Conservation (phyloP, 1,140 invertebrate species). For the Drosophila seguyi region DNA sequence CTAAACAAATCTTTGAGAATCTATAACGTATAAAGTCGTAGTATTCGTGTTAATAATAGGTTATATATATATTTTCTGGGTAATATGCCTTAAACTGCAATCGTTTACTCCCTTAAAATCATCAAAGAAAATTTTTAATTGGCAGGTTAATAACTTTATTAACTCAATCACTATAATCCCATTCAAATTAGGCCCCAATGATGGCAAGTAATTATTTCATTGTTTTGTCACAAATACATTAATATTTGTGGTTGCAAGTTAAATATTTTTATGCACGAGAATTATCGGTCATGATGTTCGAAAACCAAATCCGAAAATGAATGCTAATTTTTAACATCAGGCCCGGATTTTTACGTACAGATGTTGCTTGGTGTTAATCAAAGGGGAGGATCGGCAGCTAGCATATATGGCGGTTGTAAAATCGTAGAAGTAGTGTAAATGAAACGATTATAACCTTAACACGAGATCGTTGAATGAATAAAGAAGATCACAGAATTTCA, state of each 20-base stretch:
- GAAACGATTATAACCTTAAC: slow-evolving; percentile 4
- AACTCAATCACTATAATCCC: background rate
- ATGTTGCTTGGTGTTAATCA: slow-evolving; percentile 26
- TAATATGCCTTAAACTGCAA: background rate
- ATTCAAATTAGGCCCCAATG: background rate
- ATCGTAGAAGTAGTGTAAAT: slow-evolving; percentile 12
- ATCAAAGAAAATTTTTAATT: background rate
- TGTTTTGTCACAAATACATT: slow-evolving; percentile 9
- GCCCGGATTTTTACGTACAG: slow-evolving; percentile 25
- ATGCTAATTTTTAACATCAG: slow-evolving; percentile 47
- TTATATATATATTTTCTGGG: background rate
- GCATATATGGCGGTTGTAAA: slow-evolving; percentile 25
- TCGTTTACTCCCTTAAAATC: background rate
- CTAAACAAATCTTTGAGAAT: slow-evolving; percentile 8
- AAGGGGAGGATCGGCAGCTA: slow-evolving; percentile 23
- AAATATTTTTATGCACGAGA: slow-evolving; percentile 17
- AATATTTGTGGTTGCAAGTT: slow-evolving; percentile 29
- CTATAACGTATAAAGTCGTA: background rate
- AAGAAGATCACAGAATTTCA: background rate
- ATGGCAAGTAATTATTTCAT: background rate
- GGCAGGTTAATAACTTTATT: background rate
- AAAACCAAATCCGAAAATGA: slow-evolving; percentile 31
- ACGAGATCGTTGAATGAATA: slow-evolving; percentile 4
- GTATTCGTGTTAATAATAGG: slow-evolving; percentile 4
- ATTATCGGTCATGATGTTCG: slow-evolving; percentile 31